Base-by-base conservation (phyloP, 1,140 invertebrate genomes). In the Augochlora pura region DNA sequence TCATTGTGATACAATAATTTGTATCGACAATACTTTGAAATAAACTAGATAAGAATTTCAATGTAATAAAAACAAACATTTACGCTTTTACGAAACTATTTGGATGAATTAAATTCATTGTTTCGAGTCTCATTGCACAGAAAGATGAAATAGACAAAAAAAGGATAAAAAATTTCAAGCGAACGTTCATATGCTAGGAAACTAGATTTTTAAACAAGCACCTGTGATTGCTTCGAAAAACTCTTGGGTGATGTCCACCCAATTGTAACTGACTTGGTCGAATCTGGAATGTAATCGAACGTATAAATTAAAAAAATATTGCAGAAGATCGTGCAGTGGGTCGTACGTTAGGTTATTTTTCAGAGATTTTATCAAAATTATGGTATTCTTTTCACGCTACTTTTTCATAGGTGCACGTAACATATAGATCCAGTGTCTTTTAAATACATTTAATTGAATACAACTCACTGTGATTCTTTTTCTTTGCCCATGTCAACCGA, bases 151-250 rank as follows among this genome's bases (percentile, higher is more conserved):
- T n/a, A 5, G 16, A 25, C 6, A 62, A 62, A 68, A 8, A 68
- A 54, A 62, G n/a, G 27, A 62, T 54, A 46, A 5, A 32, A 68
- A 54, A 60, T 25, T 54, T 54, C 18, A 27, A 42, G 62, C 27
- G 52, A 77, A 21, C 25, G 23, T 39, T 60, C 39, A 4, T 10
- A 78, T 54, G 27, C 21, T n/a, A 77, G 16, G 32, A 54, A 72
- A 78, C 49, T 49, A 54, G 23, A 64, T 54, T 72, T n/a, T 54
- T 66, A 38, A 59, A 74, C 57, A 70, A 79, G 23, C 94, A 97
- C 96, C 96, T 95, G 95, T 95, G 62, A 96, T 95, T 66, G 96
- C 94, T 85, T 94, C 94, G 88, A 96, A 95, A 91, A 97, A 98
- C 81, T 96, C 95, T 71, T 94, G 87, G 21, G 97, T 97, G 59